Percentiles rank a stretch among this genome's conserved stretches.
Evolutionary conservation across 2,797 vertebrate genomes (phyloP).

Genomic region (Enteromius thamalakanensis): DNA sequence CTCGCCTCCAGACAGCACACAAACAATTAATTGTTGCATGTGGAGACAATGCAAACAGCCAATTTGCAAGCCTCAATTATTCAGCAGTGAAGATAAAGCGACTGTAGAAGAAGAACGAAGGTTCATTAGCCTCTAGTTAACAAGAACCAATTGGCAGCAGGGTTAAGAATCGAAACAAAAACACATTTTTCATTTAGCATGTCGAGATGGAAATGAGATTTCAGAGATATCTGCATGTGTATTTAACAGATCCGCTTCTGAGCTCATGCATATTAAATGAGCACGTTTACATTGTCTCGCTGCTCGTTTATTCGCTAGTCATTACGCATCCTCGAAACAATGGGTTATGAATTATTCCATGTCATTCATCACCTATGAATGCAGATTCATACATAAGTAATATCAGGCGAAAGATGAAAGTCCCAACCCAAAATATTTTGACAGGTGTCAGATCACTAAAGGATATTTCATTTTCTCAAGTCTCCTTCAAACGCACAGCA

Average conservation of each 20-base stretch:
- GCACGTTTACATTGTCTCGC: background rate
- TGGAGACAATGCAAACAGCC: slow-evolving; percentile 57
- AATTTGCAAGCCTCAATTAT: slow-evolving; percentile 61
- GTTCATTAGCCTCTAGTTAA: slow-evolving; percentile 61
- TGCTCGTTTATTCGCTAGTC: background rate
- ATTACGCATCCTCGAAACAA: slow-evolving; percentile 5
- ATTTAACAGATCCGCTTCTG: background rate
- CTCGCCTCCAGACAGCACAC: background rate
- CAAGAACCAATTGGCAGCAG: slow-evolving; percentile 43
- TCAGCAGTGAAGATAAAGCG: slow-evolving; percentile 59
- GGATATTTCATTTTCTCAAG: slow-evolving; percentile 47
- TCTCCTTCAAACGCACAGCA: slow-evolving; percentile 52
- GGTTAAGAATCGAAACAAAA: slow-evolving; percentile 58
- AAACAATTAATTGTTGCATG: slow-evolving; percentile 39
- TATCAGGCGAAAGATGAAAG: slow-evolving; percentile 64
- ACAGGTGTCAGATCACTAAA: slow-evolving; percentile 65
- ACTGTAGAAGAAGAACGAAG: slow-evolving; percentile 36
- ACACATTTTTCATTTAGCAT: background rate
- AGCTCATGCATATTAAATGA: slow-evolving; percentile 42
- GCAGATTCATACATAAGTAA: slow-evolving; percentile 45
- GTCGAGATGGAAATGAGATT: background rate
- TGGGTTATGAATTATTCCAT: slow-evolving; percentile 64
- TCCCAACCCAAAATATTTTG: slow-evolving; percentile 24
- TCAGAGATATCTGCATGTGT: background rate
- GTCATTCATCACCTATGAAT: slow-evolving; percentile 56